Evolutionary conservation across 2,888 invertebrate genomes (phyloP).

Genomic region (Leucophenga maculata): DNA sequence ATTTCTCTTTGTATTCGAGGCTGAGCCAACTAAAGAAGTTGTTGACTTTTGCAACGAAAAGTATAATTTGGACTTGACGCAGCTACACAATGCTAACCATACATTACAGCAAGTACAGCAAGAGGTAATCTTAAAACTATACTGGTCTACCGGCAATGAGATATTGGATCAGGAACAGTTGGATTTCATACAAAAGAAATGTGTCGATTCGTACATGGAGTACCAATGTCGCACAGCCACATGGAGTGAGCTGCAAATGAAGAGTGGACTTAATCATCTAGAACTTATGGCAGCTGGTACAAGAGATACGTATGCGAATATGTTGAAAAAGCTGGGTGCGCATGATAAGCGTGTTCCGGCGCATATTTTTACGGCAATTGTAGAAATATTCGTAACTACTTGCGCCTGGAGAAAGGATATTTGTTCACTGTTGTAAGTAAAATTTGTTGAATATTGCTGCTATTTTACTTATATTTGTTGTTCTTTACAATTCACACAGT

Average conservation of each 20-base stretch:
- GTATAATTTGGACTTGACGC: conserved; percentile 42
- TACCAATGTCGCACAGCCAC: not conserved
- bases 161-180: conserved; percentile 35
- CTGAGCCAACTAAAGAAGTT: conserved; percentile 1
- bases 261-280: not conserved
- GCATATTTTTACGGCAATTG: conserved; percentile 21
- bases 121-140: conserved; percentile 38
- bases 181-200: conserved; percentile 38
- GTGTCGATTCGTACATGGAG: conserved; percentile 48
- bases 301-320: conserved; percentile 36
- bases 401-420: conserved; percentile 9
- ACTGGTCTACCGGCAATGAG: conserved; percentile 39
- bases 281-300: conserved; percentile 53
- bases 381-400: conserved; percentile 25
- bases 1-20: conserved; percentile 44
- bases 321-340: conserved; percentile 28
- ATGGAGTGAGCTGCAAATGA: not conserved
- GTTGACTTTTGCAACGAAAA: conserved; percentile 37
- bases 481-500: not conserved
- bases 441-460: not conserved
- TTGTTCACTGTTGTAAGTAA: not conserved
- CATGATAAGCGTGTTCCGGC: not conserved
- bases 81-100: not conserved
- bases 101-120: conserved; percentile 24
- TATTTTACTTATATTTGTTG: not conserved